phyloP scores from a whole-genome alignment of 2,888 invertebrate species.

The Bellardia pandia region DNA sequence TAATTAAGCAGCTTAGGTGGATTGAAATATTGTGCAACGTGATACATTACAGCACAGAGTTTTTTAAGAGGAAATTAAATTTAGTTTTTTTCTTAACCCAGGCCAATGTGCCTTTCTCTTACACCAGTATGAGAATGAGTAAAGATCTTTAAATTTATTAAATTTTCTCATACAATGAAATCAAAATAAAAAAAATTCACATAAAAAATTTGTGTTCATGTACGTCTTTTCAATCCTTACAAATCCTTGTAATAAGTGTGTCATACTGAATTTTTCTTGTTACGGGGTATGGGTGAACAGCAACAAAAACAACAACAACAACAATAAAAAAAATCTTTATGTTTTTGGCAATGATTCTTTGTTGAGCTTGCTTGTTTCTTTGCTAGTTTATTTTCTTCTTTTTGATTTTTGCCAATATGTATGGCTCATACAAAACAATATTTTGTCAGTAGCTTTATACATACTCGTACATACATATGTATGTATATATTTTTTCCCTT shows the following conservation, averaged over 20 bases:
- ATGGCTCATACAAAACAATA: conserved; percentile 47
- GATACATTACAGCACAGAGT: too few species aligned
- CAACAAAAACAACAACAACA: not conserved
- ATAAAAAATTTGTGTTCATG: conserved; percentile 35
- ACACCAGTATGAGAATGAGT: not conserved
- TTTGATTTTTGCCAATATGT: conserved; percentile 36
- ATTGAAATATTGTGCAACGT: too few species aligned
- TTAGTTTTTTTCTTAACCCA: not conserved
- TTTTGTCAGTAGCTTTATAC: conserved; percentile 63
- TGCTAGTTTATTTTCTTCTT: conserved; percentile 5
- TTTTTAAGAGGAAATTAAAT: too few species aligned
- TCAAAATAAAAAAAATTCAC: not conserved
- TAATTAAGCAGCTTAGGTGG: too few species aligned
- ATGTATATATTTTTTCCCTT: not conserved
- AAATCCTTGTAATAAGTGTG: conserved; percentile 62
- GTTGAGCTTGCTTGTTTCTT: conserved; percentile 30
- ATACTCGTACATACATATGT: not conserved
- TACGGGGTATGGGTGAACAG: conserved; percentile 2
- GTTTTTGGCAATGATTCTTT: conserved; percentile 66
- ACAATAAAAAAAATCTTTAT: conserved; percentile 40
- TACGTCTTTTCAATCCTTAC: conserved; percentile 46
- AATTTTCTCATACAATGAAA: conserved; percentile 8
- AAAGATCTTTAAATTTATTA: conserved; percentile 52
- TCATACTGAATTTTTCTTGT: conserved; percentile 42
- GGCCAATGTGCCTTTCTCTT: not conserved